A percentile compares a stretch with the other conserved stretches of the same genome.
These are phyloP conservation scores for Lepidonotus clava DNA, from an alignment of 2,888 invertebrate genomes.

Conservation along the genomic window DNA sequence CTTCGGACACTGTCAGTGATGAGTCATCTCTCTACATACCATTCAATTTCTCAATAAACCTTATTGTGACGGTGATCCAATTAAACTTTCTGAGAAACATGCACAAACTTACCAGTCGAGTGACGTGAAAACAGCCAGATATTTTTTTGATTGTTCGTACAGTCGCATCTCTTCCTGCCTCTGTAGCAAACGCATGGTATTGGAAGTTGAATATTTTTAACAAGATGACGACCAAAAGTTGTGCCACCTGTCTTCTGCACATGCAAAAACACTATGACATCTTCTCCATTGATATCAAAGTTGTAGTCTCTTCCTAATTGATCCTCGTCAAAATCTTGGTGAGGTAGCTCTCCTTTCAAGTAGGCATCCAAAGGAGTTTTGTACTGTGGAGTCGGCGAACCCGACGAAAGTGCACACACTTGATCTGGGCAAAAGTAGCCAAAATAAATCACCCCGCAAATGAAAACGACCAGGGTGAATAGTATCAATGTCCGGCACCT, in stretches of 20 bases:
- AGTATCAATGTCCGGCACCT: slow-evolving; percentile 30
- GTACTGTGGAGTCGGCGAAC: slow-evolving; percentile 42
- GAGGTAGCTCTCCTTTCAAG: slow-evolving; percentile 80
- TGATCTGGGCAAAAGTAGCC: slow-evolving; percentile 95
- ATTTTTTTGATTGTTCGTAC: slow-evolving; percentile 64
- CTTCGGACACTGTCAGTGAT: too few species aligned
- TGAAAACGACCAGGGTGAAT: slow-evolving; percentile 83
- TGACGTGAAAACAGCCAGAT: slow-evolving; percentile 92
- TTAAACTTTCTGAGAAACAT: too few species aligned
- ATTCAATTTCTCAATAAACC: too few species aligned
- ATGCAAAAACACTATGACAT: slow-evolving; percentile 98
- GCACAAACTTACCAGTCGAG: slow-evolving; percentile 73
- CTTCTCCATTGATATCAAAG: slow-evolving; percentile 85
- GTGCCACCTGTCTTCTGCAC: slow-evolving; percentile 99
- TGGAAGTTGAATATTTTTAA: slow-evolving; percentile 94
- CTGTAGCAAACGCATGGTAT: slow-evolving; percentile 96
- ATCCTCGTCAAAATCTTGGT: slow-evolving; percentile 83
- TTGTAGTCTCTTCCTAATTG: slow-evolving; percentile 88
- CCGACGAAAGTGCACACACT: slow-evolving; percentile 82
- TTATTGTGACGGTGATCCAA: too few species aligned
- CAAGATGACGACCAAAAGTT: slow-evolving; percentile 96
- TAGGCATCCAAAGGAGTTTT: slow-evolving; percentile 13
- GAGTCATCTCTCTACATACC: too few species aligned
- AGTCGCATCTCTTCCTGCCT: slow-evolving; percentile 88
- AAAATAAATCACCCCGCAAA: slow-evolving; percentile 92